A percentile compares a stretch with the other conserved stretches of the same genome.
These are phyloP conservation scores for Aphelinus atriplicis DNA, from an alignment of 1,140 invertebrate genomes.

Conservation along the genomic window DNA sequence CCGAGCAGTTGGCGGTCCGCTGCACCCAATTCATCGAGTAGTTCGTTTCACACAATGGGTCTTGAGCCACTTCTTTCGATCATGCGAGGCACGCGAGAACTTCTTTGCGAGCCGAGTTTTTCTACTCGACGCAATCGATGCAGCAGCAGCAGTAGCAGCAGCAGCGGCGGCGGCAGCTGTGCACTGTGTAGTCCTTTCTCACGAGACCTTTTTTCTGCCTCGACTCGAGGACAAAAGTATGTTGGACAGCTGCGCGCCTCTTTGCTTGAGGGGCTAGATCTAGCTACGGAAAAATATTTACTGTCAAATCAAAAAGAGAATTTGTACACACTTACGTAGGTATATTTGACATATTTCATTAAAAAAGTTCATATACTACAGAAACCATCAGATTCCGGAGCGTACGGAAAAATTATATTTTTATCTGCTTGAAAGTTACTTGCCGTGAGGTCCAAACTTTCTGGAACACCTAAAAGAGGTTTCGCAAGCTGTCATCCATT, in stretches of 20 bases:
- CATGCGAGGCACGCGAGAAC: background rate
- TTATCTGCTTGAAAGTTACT: no score
- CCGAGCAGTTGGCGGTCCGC: background rate
- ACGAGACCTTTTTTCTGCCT: background rate
- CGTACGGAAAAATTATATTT: no score
- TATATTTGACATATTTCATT: no score
- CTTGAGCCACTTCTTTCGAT: conserved; percentile 11
- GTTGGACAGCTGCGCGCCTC: background rate
- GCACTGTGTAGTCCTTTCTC: background rate
- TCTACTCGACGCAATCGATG: no score
- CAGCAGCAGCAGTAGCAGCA: no score
- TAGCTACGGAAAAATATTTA: background rate
- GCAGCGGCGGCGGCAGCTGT: background rate
- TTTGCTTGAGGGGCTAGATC: background rate
- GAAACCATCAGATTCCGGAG: no score
- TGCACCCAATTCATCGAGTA: background rate
- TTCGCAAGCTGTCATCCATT: no score
- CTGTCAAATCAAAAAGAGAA: background rate
- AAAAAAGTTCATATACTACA: no score
- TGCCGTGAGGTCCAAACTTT: no score
- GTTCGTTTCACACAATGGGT: background rate
- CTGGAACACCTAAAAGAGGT: no score
- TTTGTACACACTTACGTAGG: no score
- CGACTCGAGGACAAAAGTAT: background rate
- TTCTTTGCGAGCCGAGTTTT: background rate